These are phyloP conservation scores for Cynaeus angustus DNA, from an alignment of 2,888 invertebrate genomes.

Conservation along the genomic window DNA sequence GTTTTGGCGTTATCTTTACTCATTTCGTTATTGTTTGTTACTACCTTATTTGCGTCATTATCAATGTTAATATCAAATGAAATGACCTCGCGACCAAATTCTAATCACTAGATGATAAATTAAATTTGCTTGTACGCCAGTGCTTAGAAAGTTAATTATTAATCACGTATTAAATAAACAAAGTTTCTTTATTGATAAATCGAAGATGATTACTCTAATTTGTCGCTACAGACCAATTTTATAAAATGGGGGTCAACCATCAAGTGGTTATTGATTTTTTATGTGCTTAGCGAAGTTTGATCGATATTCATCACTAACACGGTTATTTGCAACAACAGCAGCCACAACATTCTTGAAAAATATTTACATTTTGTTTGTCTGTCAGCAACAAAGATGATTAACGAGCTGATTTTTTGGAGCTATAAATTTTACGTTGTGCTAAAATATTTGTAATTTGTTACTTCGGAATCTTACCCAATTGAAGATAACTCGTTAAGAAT, in stretches of 20 bases:
- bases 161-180: too few species aligned
- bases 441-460: slow-evolving; percentile 1
- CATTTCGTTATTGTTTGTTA: neutral
- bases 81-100: slow-evolving; percentile 12
- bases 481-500: neutral
- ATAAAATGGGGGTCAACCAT: too few species aligned
- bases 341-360: too few species aligned
- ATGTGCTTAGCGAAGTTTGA: neutral
- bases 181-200: too few species aligned
- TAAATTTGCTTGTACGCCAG: too few species aligned
- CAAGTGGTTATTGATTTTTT: too few species aligned
- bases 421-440: neutral
- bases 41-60: slow-evolving; percentile 4
- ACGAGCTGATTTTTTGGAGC: neutral
- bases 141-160: too few species aligned
- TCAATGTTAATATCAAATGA: neutral
- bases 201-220: too few species aligned
- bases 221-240: too few species aligned
- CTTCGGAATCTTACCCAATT: neutral
- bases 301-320: neutral
- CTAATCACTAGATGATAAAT: neutral
- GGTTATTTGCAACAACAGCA: neutral
- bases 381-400: neutral
- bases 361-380: neutral
- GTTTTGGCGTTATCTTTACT: too few species aligned